Percentiles rank a stretch among this genome's conserved stretches.
These are phyloP conservation scores for Limanda limanda DNA, from an alignment of 2,113 vertebrate species.

Conservation along the genomic window DNA sequence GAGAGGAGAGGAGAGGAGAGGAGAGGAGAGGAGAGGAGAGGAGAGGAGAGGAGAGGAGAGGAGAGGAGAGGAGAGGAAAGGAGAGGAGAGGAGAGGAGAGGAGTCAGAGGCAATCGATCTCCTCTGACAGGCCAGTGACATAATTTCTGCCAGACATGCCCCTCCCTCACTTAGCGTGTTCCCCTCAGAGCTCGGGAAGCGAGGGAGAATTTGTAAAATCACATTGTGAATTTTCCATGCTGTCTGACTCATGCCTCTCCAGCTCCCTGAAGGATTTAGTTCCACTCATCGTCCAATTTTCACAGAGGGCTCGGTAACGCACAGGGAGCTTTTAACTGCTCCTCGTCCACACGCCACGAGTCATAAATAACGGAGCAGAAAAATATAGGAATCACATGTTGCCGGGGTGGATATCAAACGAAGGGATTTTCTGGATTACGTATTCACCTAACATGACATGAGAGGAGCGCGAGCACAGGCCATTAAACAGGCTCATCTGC, in stretches of 20 bases:
- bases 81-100: no score
- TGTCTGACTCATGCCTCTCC: conserved; percentile 77
- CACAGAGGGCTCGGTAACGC: conserved; percentile 62
- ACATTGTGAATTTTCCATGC: conserved; percentile 79
- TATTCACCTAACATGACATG: conserved; percentile 68
- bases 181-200: conserved; percentile 66
- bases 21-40: conserved; percentile 6
- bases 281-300: conserved; percentile 70
- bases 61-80: neutral
- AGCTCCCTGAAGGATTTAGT: conserved; percentile 74
- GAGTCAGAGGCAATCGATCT: conserved; percentile 32
- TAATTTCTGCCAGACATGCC: conserved; percentile 52
- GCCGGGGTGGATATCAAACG: conserved; percentile 69
- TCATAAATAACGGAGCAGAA: conserved; percentile 75
- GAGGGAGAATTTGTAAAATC: conserved; percentile 70
- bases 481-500: conserved; percentile 73
- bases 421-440: conserved; percentile 64
- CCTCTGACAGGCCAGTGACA: conserved; percentile 57
- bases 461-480: conserved; percentile 67
- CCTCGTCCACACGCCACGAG: conserved; percentile 72
- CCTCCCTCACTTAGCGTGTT: conserved; percentile 70
- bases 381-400: conserved; percentile 79
- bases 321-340: conserved; percentile 63
- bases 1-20: no score
- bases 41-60: conserved; percentile 1